Evolutionary conservation across 2,797 vertebrate species (phyloP), one percentile per base, ranked within the genome.

Genomic region (Orientallactaga sibirica): DNA sequence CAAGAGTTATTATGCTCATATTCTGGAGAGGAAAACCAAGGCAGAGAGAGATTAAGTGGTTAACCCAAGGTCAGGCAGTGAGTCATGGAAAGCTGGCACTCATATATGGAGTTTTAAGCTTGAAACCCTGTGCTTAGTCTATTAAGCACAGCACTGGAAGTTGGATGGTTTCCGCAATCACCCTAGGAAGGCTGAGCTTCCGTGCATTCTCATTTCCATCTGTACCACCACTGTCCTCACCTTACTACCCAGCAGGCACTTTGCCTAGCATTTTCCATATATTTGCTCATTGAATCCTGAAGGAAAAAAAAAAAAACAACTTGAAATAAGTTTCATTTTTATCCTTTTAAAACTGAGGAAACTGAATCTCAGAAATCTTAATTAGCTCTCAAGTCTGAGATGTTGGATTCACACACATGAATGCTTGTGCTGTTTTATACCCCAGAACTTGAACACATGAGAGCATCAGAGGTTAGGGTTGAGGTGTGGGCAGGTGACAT

Each of bases 1-100:
- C 43, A 94, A 93, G 94, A 96, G 77, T 96, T 95, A 97, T 95
- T 95, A 96, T 55, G 70, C 55, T 97, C 77, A 58, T 95, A 91
- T 94, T 96, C 94, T 61, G 19, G 78, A 90, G 91, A 95, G 33
- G 80, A 85, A 94, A 95, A 82, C 75, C 52, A 85, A 97, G 77
- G 84, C 67, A 86, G 84, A 74, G 48, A 22, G 41, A 81, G 86
- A 91, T 84, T 37, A 86, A 94, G 92, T 84, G 86, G 90, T 84
- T 96, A 94, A 94, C 80, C 78, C 89, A 91, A 91, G 93, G 93
- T 92, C 91, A 96, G 92, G 52, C 70, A 68, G 66, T 70, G 80
- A 94, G 88, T 90, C 86, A 85, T 24, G n/a, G 80, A 79, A 78
- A 91, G 48, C 58, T 77, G 88, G 88, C 73, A 52, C 80, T 83